phyloP scores from a whole-genome alignment of 2,797 vertebrate genomes.

The Gymnopithys bicolor region DNA sequence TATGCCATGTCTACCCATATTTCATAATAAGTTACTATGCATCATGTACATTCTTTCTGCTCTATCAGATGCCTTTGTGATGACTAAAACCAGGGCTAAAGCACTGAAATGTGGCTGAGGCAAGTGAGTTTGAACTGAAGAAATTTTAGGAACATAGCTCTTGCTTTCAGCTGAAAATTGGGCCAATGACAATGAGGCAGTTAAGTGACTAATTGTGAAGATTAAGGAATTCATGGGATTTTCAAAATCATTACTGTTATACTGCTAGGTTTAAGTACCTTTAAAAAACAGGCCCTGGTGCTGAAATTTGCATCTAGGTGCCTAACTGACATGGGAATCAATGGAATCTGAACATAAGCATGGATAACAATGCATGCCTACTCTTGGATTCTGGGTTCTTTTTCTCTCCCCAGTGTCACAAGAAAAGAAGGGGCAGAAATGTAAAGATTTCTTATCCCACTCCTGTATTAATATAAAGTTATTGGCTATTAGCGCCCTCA shows the following conservation, averaged over 20 bases:
- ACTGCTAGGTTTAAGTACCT: not conserved
- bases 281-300: not conserved
- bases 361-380: not conserved
- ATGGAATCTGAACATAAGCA: not conserved
- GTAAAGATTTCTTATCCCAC: too few species aligned
- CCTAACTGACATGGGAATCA: not conserved
- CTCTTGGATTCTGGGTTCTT: not conserved
- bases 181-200: not conserved
- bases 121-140: not conserved
- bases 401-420: too few species aligned
- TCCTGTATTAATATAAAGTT: too few species aligned
- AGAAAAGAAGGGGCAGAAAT: too few species aligned
- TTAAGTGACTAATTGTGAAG: not conserved
- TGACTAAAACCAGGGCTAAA: not conserved
- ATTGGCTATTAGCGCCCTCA: too few species aligned
- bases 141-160: not conserved
- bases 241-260: not conserved
- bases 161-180: not conserved
- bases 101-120: not conserved
- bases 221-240: conserved; percentile 1
- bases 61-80: not conserved
- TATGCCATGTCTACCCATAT: not conserved
- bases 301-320: not conserved
- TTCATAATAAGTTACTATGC: not conserved
- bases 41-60: fast-evolving